Evolutionary conservation across 2,797 vertebrate species (phyloP).

Genomic region (Periophthalmus magnuspinnatus): DNA sequence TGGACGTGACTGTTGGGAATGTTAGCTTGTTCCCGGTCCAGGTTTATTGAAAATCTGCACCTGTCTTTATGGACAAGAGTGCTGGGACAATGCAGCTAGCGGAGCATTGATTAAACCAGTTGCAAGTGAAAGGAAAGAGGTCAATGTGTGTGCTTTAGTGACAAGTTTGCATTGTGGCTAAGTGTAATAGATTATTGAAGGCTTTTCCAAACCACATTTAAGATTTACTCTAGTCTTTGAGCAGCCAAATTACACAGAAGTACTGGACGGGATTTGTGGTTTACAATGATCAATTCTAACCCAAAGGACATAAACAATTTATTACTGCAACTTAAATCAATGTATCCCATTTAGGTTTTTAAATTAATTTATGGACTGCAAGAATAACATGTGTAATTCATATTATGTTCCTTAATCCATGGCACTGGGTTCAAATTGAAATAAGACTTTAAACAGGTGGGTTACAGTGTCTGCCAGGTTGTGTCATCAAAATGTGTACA

Average conservation of each 20-base stretch:
- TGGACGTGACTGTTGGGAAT: conserved; percentile 31
- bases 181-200: conserved; percentile 22
- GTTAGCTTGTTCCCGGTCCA: conserved; percentile 1
- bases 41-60: conserved; percentile 37
- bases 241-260: neutral
- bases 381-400: neutral
- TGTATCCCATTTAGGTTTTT: neutral
- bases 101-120: conserved; percentile 30
- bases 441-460: neutral
- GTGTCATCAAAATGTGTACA: neutral
- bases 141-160: conserved; percentile 37
- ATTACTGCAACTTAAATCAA: conserved; percentile 10
- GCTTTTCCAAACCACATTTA: conserved; percentile 12
- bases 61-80: conserved; percentile 36
- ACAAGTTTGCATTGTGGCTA: conserved; percentile 14
- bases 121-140: conserved; percentile 24
- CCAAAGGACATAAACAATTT: neutral
- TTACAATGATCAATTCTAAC: conserved; percentile 8
- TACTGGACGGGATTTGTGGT: neutral
- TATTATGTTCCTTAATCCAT: neutral
- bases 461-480: neutral
- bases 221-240: conserved; percentile 9
- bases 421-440: neutral
- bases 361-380: conserved; percentile 7
- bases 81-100: conserved; percentile 29